Conservation (phyloP, 2,113 vertebrate genomes). For the Spizaetus ornatus region DNA sequence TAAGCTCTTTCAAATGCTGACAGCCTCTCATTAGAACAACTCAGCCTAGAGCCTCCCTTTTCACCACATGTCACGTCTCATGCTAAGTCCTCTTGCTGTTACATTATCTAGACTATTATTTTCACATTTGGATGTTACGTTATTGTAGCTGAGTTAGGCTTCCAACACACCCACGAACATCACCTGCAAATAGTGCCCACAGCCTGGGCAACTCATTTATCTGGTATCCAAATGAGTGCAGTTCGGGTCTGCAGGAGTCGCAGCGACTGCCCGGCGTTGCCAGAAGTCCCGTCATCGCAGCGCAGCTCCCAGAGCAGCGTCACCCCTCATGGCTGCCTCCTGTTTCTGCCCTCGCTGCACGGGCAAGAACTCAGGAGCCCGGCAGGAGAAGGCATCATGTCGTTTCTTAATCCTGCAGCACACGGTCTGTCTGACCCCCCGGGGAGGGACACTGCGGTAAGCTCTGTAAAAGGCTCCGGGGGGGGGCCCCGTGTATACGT, state of each 20-base stretch:
- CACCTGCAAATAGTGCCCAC: not conserved
- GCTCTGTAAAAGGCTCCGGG: not conserved
- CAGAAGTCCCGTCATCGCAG: not conserved
- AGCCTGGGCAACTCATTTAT: not conserved
- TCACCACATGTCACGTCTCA: not conserved
- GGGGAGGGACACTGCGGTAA: not conserved
- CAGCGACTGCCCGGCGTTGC: not conserved
- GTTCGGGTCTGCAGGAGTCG: not conserved
- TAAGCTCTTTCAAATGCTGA: not conserved
- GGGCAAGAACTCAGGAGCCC: not conserved
- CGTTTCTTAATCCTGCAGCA: not conserved
- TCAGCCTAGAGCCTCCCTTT: not conserved
- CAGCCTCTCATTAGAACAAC: slow-evolving; percentile 26
- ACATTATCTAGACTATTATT: not conserved
- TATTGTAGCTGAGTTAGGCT: not conserved
- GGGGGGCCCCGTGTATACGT: fast-evolving
- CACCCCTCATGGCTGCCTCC: not conserved
- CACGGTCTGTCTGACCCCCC: not conserved
- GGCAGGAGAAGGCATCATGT: not conserved
- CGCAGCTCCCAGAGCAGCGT: fast-evolving
- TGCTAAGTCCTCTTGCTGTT: not conserved
- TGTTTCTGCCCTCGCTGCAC: not conserved
- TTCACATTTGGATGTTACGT: not conserved
- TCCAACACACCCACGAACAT: not conserved
- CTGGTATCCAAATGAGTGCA: not conserved